Evolutionary conservation across 2,888 invertebrate genomes (phyloP).

Genomic region (Cataglyphis livida): DNA sequence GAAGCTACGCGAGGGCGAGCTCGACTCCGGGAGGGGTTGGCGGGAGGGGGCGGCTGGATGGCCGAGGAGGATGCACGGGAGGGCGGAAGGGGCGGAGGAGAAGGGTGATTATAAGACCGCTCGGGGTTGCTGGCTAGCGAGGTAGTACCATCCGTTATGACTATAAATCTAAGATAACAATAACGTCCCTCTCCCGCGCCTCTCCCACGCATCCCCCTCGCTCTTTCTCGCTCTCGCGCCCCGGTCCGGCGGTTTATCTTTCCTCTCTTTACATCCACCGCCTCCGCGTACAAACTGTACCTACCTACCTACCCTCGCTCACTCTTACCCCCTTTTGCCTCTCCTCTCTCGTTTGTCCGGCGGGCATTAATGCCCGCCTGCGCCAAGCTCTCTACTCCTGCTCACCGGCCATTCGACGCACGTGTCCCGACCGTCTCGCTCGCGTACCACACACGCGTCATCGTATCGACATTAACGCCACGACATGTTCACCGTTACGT

Average conservation of each 20-base stretch:
- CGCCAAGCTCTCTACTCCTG: conserved; percentile 75
- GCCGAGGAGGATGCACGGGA: conserved; percentile 76
- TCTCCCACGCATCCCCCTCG: conserved; percentile 69
- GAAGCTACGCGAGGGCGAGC: conserved; percentile 81
- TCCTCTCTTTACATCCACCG: conserved; percentile 62
- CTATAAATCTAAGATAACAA: conserved; percentile 86
- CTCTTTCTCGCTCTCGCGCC: conserved; percentile 36
- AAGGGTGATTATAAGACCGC: conserved; percentile 86
- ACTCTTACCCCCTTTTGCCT: conserved; percentile 59
- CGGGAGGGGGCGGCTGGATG: conserved; percentile 74
- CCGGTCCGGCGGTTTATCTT: conserved; percentile 57
- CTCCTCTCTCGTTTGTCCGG: conserved; percentile 74
- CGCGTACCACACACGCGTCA: conserved; percentile 62
- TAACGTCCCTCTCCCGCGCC: conserved; percentile 82
- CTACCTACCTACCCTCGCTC: conserved; percentile 63
- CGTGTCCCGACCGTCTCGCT: conserved; percentile 71
- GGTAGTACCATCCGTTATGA: conserved; percentile 85
- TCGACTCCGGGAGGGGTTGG: conserved; percentile 68
- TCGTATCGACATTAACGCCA: conserved; percentile 68
- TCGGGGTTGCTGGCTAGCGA: conserved; percentile 85
- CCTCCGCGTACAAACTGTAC: conserved; percentile 50
- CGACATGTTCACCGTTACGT: conserved; percentile 51
- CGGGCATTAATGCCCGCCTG: conserved; percentile 82
- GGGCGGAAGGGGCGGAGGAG: conserved; percentile 75
- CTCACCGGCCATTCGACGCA: conserved; percentile 81